A percentile compares a stretch with the other conserved stretches of the same genome.
These are phyloP conservation scores for Leiothrix lutea DNA, from an alignment of 2,113 vertebrate species.

Conservation along the genomic window DNA sequence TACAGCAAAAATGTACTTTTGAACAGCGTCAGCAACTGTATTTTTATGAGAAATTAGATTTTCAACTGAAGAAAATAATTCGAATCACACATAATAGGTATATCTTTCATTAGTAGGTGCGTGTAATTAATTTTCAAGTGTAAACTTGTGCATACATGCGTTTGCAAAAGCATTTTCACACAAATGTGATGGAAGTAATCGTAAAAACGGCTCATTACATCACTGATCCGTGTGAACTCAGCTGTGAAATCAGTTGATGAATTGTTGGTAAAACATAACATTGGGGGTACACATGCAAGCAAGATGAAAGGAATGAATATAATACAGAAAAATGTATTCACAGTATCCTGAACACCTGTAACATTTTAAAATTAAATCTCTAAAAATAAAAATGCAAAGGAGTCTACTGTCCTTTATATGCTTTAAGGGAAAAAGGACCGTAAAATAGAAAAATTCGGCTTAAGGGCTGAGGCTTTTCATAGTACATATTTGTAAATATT, in stretches of 20 bases:
- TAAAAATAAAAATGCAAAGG: background rate
- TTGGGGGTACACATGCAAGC: slow-evolving; percentile 53
- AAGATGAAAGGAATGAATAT: slow-evolving; percentile 26
- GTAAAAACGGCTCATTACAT: slow-evolving; percentile 36
- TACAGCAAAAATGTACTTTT: slow-evolving; percentile 12
- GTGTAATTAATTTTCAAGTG: slow-evolving; percentile 22
- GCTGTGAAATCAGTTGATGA: slow-evolving; percentile 54
- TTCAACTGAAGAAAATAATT: background rate
- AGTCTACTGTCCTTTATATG: background rate
- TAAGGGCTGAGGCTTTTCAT: background rate
- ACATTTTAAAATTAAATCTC: background rate
- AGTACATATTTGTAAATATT: background rate
- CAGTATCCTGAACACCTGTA: background rate
- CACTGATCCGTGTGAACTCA: slow-evolving; percentile 68
- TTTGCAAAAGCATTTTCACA: slow-evolving; percentile 37
- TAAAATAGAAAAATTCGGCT: background rate
- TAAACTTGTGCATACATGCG: slow-evolving; percentile 18
- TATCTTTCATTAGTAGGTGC: slow-evolving; percentile 10
- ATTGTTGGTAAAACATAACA: slow-evolving; percentile 25
- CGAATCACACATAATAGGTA: background rate
- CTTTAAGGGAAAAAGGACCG: background rate
- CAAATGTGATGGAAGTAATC: background rate
- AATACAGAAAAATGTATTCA: slow-evolving; percentile 36
- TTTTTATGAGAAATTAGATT: background rate
- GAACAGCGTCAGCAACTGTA: background rate